Conservation (phyloP, 2,888 invertebrate species). For the Geophilus truncorum region DNA sequence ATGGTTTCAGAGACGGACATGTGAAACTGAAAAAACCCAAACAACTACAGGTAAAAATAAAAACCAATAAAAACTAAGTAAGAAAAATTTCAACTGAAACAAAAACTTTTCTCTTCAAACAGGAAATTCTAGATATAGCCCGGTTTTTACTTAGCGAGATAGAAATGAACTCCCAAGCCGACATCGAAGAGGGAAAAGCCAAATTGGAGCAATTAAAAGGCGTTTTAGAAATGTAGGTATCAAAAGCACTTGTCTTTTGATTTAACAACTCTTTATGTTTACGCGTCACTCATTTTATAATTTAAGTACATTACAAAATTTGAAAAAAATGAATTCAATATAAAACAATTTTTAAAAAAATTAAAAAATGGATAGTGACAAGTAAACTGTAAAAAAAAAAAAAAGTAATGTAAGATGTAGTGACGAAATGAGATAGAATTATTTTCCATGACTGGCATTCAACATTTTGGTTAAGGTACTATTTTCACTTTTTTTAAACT, state of each 20-base stretch:
- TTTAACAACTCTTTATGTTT: background rate
- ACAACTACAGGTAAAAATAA: conserved; percentile 66
- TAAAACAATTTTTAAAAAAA: too few species aligned
- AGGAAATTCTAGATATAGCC: conserved; percentile 93
- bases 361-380: background rate
- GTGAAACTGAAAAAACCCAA: conserved; percentile 96
- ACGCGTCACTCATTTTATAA: too few species aligned
- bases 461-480: background rate
- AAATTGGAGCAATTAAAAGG: conserved; percentile 96
- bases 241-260: background rate
- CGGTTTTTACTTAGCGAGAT: conserved; percentile 83
- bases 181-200: conserved; percentile 93
- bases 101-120: background rate
- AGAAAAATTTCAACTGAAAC: background rate
- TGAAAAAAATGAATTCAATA: too few species aligned
- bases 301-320: too few species aligned
- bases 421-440: background rate
- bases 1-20: conserved; percentile 90
- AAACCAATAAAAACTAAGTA: too few species aligned
- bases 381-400: background rate
- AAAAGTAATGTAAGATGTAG: too few species aligned
- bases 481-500: too few species aligned
- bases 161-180: conserved; percentile 79
- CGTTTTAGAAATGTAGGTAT: conserved; percentile 93
- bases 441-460: background rate